A percentile compares a stretch with the other conserved stretches of the same genome.
Evolutionary conservation across 2,113 vertebrate genomes (phyloP).

Genomic region (Chionis minor): DNA sequence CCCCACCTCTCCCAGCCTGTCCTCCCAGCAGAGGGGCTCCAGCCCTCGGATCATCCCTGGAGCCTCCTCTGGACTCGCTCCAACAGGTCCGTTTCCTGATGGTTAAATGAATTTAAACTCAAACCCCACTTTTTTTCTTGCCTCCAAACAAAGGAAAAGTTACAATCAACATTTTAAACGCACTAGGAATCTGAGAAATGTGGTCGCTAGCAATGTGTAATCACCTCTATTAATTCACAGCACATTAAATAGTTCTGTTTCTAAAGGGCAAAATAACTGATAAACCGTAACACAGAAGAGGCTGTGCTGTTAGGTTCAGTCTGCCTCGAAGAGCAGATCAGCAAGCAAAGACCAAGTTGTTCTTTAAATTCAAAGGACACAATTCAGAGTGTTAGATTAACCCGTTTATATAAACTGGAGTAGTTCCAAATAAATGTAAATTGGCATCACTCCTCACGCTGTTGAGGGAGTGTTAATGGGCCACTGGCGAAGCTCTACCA

Average conservation of each 20-base stretch:
- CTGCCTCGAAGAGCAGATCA: neutral
- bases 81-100: neutral
- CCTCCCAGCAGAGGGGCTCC: neutral
- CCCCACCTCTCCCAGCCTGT: neutral
- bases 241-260: neutral
- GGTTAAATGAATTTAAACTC: neutral
- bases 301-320: neutral
- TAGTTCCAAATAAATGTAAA: neutral
- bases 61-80: neutral
- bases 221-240: neutral
- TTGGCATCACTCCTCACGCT: neutral
- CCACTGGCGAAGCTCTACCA: neutral
- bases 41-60: neutral
- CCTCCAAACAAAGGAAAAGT: neutral
- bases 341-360: neutral
- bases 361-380: neutral
- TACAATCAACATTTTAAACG: neutral
- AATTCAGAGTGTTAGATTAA: neutral
- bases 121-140: neutral
- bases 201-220: rapidly evolving
- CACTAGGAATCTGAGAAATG: neutral
- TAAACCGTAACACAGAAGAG: neutral
- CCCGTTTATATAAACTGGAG: neutral
- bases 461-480: neutral
- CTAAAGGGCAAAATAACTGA: neutral